A percentile compares a stretch with the other conserved stretches of the same genome.
Evolutionary conservation across 92 coral and sea anemone genomes (phyloP).

Genomic region (Heteractis magnifica): DNA sequence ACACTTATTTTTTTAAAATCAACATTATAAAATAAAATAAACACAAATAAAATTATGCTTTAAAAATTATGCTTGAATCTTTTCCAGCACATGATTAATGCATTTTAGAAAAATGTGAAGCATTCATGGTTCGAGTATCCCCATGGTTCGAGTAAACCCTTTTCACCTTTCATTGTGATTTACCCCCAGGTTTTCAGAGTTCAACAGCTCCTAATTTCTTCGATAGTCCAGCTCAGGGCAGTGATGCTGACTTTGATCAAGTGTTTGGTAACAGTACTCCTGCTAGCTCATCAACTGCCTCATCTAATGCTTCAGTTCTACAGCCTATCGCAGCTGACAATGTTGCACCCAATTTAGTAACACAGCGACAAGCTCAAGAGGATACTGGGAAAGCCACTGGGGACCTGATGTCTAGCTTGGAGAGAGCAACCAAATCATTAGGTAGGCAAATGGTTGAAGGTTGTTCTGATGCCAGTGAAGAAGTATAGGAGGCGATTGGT

Average conservation of each 20-base stretch:
- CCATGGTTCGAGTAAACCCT: neutral
- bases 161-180: neutral
- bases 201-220: slow-evolving; percentile 39
- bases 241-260: slow-evolving; percentile 59
- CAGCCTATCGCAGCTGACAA: slow-evolving; percentile 47
- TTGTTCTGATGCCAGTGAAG: no score
- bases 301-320: slow-evolving; percentile 32
- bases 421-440: slow-evolving; percentile 66
- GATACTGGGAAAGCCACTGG: slow-evolving; percentile 28
- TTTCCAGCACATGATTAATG: no score
- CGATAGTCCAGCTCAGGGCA: slow-evolving; percentile 25
- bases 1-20: no score
- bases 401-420: slow-evolving; percentile 60
- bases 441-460: slow-evolving; percentile 40
- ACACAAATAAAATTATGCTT: no score
- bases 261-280: slow-evolving; percentile 47
- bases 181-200: slow-evolving; percentile 39
- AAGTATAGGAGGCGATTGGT: neutral
- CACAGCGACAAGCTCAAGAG: slow-evolving; percentile 34
- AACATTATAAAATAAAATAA: no score
- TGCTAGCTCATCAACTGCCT: slow-evolving; percentile 12
- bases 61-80: no score
- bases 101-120: no score
- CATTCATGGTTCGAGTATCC: no score
- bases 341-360: slow-evolving; percentile 32